These are phyloP conservation scores for Drosophila sproati DNA, from an alignment of 1,140 invertebrate genomes.

Conservation along the genomic window DNA sequence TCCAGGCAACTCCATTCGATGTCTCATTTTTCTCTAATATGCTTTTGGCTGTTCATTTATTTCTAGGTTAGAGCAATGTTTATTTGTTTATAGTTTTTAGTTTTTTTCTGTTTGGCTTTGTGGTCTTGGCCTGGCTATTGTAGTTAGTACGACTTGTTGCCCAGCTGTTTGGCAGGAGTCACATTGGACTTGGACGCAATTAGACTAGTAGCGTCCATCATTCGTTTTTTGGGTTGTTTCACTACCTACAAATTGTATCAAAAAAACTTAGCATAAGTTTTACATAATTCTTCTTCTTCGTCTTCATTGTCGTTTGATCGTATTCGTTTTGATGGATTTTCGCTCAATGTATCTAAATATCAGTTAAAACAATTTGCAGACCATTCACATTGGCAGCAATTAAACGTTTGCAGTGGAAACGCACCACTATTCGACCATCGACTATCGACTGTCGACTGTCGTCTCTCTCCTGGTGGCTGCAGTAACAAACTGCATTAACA, in stretches of 20 bases:
- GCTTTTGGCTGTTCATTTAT: constrained; percentile 12
- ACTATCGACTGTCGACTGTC: no score
- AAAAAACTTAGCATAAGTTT: constrained; percentile 66
- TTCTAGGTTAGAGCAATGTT: constrained; percentile 3
- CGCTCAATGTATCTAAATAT: constrained; percentile 23
- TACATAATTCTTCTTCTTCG: constrained; percentile 17
- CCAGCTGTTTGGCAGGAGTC: constrained; percentile 59
- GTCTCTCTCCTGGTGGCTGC: no score
- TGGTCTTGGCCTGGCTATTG: constrained; percentile 32
- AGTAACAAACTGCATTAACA: no score
- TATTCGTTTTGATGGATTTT: constrained; percentile 25
- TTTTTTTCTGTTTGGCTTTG: constrained; percentile 38
- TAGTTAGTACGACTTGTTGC: constrained; percentile 16
- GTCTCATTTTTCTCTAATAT: constrained; percentile 13
- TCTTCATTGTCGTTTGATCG: background rate
- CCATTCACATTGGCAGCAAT: constrained; percentile 6
- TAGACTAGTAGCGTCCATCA: constrained; percentile 52
- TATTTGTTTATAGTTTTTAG: background rate
- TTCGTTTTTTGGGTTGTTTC: constrained; percentile 54
- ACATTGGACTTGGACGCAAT: constrained; percentile 68
- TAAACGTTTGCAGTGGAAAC: background rate
- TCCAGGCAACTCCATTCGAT: constrained; percentile 29
- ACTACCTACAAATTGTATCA: constrained; percentile 76
- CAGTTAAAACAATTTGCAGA: constrained; percentile 6
- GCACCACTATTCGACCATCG: background rate